Evolutionary conservation across 2,113 vertebrate genomes (phyloP).

Genomic region (Petromus typicus): DNA sequence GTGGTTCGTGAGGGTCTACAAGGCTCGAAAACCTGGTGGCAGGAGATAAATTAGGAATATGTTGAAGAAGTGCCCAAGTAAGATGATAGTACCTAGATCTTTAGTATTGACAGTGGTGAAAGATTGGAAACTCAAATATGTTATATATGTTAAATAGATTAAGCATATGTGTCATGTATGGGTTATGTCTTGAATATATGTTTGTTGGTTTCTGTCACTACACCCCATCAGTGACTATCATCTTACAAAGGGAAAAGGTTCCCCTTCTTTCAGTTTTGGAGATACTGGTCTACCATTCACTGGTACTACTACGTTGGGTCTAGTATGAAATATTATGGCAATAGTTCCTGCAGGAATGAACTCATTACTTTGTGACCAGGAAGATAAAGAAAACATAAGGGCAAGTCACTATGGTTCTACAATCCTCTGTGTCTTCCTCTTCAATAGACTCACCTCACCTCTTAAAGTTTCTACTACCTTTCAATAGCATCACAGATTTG

Average conservation of each 20-base stretch:
- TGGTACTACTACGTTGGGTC: neutral
- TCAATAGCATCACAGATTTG: neutral
- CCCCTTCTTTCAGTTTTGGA: neutral
- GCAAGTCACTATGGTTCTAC: neutral
- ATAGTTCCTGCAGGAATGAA: neutral
- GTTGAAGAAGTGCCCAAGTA: neutral
- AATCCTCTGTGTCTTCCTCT: neutral
- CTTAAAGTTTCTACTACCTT: neutral
- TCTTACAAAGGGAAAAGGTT: neutral
- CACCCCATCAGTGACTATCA: neutral
- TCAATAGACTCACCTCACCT: fast-evolving
- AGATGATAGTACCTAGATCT: neutral
- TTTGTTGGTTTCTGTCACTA: neutral
- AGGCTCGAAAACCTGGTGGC: no score
- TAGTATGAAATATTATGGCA: neutral
- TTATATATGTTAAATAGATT: neutral
- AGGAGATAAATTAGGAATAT: neutral
- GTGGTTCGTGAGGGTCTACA: neutral
- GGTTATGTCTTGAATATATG: neutral
- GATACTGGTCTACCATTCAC: neutral
- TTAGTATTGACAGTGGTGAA: fast-evolving
- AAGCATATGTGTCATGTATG: neutral
- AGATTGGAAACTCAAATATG: neutral
- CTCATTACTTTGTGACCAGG: neutral
- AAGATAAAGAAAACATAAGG: neutral